Conservation (phyloP, 2,113 vertebrate genomes). For the Accipiter cooperii region DNA sequence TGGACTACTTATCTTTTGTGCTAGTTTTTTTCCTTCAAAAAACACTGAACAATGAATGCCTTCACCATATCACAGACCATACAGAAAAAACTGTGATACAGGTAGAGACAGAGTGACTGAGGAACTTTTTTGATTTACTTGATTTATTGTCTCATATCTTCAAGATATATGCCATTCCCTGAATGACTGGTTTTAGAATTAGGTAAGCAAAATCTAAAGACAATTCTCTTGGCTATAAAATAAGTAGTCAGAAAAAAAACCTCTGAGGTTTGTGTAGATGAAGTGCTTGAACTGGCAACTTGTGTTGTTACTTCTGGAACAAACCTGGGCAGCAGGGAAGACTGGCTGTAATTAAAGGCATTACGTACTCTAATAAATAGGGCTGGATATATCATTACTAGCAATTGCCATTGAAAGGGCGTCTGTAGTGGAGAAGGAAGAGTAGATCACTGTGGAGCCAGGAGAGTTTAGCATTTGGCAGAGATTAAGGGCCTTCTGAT, state of each 20-base stretch:
- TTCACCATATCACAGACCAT: neutral
- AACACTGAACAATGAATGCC: neutral
- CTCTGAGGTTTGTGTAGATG: neutral
- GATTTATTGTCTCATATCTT: neutral
- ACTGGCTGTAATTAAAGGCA: neutral
- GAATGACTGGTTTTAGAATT: neutral
- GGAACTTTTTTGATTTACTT: neutral
- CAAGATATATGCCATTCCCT: neutral
- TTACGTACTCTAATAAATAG: neutral
- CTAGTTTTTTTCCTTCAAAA: neutral
- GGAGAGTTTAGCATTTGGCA: neutral
- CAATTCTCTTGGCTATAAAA: neutral
- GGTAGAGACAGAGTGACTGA: neutral
- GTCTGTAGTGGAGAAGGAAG: neutral
- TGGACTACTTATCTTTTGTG: neutral
- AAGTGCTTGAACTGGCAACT: constrained; percentile 42
- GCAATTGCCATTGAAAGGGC: neutral
- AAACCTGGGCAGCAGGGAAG: neutral
- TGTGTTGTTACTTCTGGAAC: constrained; percentile 23
- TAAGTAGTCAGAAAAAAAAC: neutral
- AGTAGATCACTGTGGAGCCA: neutral
- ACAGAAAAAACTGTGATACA: neutral
- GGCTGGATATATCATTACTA: neutral
- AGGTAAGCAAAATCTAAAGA: neutral
- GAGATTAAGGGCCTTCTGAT: neutral